Base-by-base conservation (phyloP, 1,140 invertebrate species). In the Rhizoglyphus robini region DNA sequence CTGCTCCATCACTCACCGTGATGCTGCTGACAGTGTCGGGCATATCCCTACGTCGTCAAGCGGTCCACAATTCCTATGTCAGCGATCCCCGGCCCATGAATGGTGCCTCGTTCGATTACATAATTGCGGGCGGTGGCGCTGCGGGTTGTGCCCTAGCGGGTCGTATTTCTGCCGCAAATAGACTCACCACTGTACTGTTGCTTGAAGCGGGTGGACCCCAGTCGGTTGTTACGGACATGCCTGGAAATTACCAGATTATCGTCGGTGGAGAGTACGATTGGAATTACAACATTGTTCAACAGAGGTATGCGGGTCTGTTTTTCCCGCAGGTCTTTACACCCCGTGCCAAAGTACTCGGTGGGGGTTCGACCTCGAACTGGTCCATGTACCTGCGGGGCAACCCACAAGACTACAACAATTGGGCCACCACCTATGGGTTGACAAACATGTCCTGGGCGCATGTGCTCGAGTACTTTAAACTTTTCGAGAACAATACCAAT, bases 181-280 rank as follows among this genome's bases (percentile, higher is more conserved):
- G 72, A 0, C 65, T 72, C 32, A 63, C 70, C 4, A 73, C 58
- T n/a, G 84, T 94, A 0, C 77, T 95, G 1, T 75, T 96, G 0
- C 70, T 96, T 65, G 92, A 96, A 79, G 90, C 90, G 2, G 92
- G 91, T 0, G 88, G 86, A 3, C 86, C 90, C 75, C 91, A 95
- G 75, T 89, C 87, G 0, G 87, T 90, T 73, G 85, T 92, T 68
- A 89, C 88, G 0, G 88, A 90, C 70, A 88, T 94, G 0, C 90
- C 89, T 1, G 76, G 90, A 0, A 81, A 92, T 68, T 88, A 88
- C 0, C 88, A 59, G 83, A 88, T n/a, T n/a, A n/a, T n/a, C n/a
- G n/a, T n/a, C n/a, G n/a, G n/a, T n/a, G n/a, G n/a, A n/a, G n/a
- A n/a, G 73, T 65, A 73, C 38, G 90, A 94, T 76, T 95, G 90